Evolutionary conservation across 2,888 invertebrate genomes (phyloP), one percentile per base, ranked within the genome.

Genomic region (Ophioninae sp.): DNA sequence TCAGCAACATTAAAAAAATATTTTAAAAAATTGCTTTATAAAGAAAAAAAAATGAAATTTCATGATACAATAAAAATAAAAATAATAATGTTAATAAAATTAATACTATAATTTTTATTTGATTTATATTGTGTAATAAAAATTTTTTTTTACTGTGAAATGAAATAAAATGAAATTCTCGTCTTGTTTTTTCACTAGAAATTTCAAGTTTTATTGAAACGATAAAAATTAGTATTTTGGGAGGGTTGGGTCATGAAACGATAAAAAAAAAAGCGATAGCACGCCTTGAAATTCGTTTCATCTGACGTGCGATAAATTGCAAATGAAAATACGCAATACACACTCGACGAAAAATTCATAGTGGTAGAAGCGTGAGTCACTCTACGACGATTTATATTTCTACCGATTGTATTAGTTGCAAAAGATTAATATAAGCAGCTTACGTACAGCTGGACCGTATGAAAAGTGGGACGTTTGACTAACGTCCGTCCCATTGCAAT

Each of bases 341-440:
- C 20, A 37, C 37, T 2, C 1, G 21, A 75, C 41, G 30, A 76
- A 50, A 30, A 59, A 61, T 50, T 21, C 50, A 10, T 8, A 70
- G 44, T 72, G 21, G 64, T n/a, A 50, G 50, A 57, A 72, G 23
- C 10, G 7, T 78, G 83, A 78, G 61, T 78, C 81, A 78, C 64
- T 69, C 17, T 7, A 78, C 59, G 17, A 69, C 41, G 56, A 75
- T 78, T 82, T 23, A 61, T 50, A 50, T 59, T 81, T 44, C n/a
- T 62, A 77, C 59, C 81, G 39, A 61, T 23, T 67, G 30, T 67
- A 67, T 78, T 78, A 72, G 74, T 81, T 65, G 13, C 62, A 44
- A 75, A 75, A 69, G 78, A 81, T 78, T 81, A 77, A 68, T 70
- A 56, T 65, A 79, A 75, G 75, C 61, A 65, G 79, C 75, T 79